Conservation (phyloP, 2,888 invertebrate species). For the Synanthedon andrenaeformis region DNA sequence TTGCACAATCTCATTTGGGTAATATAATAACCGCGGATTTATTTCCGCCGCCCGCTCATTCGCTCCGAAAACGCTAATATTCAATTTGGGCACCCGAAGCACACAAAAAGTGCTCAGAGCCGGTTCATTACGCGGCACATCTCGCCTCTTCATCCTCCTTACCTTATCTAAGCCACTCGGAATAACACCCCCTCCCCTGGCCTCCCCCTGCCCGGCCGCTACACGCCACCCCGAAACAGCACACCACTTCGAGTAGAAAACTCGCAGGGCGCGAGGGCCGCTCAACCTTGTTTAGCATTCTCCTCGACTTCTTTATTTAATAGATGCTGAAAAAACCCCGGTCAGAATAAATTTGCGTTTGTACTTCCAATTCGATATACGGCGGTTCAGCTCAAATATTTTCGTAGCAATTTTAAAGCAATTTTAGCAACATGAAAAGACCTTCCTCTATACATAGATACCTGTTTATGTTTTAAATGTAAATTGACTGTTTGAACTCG, state of each 20-base stretch:
- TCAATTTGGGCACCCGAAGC: conserved; percentile 66
- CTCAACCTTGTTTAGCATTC: conserved; percentile 70
- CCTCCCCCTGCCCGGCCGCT: conserved; percentile 15
- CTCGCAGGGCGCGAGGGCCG: conserved; percentile 66
- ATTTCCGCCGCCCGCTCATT: conserved; percentile 63
- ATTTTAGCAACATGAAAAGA: too few relatives aligned
- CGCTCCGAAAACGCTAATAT: conserved; percentile 68
- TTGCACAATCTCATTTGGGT: conserved; percentile 63
- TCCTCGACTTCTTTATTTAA: conserved; percentile 69
- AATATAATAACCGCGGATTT: conserved; percentile 68
- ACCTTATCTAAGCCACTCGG: conserved; percentile 69
- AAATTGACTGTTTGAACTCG: neutral
- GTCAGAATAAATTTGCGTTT: conserved; percentile 65
- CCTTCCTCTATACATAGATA: conserved; percentile 8
- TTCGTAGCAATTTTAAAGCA: too few relatives aligned
- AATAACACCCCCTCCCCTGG: conserved; percentile 43
- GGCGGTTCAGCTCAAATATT: conserved; percentile 11
- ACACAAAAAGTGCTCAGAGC: conserved; percentile 66
- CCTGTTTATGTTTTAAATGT: neutral
- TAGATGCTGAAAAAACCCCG: conserved; percentile 64
- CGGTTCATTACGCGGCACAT: conserved; percentile 68
- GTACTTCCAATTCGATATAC: conserved; percentile 31
- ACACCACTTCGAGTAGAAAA: conserved; percentile 66
- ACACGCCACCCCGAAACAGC: conserved; percentile 31
- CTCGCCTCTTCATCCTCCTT: conserved; percentile 68